phyloP scores from a whole-genome alignment of 2,797 vertebrate genomes.

The Cichlasoma orientale region DNA sequence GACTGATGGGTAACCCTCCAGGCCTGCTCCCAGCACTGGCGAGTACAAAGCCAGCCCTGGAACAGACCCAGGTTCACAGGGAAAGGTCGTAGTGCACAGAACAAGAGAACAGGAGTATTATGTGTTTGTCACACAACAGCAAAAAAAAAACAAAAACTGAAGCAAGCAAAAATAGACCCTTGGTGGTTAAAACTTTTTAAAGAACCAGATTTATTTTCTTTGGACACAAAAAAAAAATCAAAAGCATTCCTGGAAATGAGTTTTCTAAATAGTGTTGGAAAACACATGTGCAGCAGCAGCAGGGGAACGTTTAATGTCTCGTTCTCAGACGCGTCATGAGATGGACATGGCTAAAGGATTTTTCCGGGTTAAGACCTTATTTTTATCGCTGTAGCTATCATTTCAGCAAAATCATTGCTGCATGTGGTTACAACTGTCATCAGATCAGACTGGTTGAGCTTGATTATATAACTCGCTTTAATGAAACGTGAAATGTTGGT shows the following conservation, averaged over 20 bases:
- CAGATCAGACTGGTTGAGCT: not conserved
- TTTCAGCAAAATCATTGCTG: not conserved
- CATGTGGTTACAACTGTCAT: not conserved
- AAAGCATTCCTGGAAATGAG: conserved; percentile 12
- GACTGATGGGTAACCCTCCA: conserved; percentile 58
- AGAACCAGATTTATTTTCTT: conserved; percentile 3
- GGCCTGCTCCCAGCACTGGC: conserved; percentile 35
- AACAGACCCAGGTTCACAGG: conserved; percentile 26
- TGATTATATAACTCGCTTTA: not conserved
- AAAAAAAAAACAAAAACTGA: not conserved
- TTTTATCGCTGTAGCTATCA: not conserved
- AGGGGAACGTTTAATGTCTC: not conserved
- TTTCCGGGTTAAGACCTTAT: not conserved
- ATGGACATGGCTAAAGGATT: not conserved
- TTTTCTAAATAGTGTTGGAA: conserved; percentile 26
- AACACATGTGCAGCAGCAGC: conserved; percentile 31
- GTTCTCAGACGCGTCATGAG: not conserved
- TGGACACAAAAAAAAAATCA: not conserved
- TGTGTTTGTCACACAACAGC: conserved; percentile 18
- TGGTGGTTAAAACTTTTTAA: not conserved
- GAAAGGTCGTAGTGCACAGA: conserved; percentile 32
- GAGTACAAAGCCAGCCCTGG: conserved; percentile 37
- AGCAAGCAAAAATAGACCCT: not conserved
- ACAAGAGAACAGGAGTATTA: conserved; percentile 18
- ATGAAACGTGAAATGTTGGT: not conserved